These are phyloP conservation scores for Hestina assimilis DNA, from an alignment of 1,140 invertebrate genomes.

Conservation along the genomic window DNA sequence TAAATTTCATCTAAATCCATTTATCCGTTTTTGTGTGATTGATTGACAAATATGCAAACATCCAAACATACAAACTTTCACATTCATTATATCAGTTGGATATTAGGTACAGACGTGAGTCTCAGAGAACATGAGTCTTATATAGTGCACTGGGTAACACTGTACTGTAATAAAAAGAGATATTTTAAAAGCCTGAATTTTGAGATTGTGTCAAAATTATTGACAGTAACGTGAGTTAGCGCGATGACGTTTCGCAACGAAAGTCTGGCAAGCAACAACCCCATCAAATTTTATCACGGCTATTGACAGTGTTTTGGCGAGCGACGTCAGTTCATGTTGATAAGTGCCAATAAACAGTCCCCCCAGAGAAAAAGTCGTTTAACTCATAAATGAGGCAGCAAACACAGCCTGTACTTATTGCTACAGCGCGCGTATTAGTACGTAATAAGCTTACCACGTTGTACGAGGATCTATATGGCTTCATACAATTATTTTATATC, in stretches of 20 bases:
- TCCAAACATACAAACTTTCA: too few species aligned
- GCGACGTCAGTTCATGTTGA: slow-evolving; percentile 30
- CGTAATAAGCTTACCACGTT: slow-evolving; percentile 3
- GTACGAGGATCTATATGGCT: not conserved
- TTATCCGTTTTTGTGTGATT: too few species aligned
- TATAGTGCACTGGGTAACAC: not conserved
- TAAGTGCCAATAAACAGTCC: slow-evolving; percentile 24
- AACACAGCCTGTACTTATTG: slow-evolving; percentile 1
- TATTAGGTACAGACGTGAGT: too few species aligned
- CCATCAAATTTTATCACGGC: slow-evolving; percentile 72
- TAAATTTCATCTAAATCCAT: too few species aligned
- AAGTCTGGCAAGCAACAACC: slow-evolving; percentile 37
- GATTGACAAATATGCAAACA: too few species aligned
- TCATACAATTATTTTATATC: not conserved
- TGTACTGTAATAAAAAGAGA: too few species aligned
- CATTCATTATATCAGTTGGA: too few species aligned
- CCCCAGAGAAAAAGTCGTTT: slow-evolving; percentile 14
- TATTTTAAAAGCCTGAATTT: slow-evolving; percentile 20
- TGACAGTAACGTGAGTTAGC: slow-evolving; percentile 50
- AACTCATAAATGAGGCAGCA: slow-evolving; percentile 5
- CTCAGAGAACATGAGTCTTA: not conserved
- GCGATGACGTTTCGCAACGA: slow-evolving; percentile 17
- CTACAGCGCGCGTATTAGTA: not conserved
- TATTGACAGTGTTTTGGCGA: slow-evolving; percentile 69
- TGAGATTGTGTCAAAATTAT: slow-evolving; percentile 35